phyloP scores from a whole-genome alignment of 2,797 vertebrate genomes.

The Liasis olivaceus region DNA sequence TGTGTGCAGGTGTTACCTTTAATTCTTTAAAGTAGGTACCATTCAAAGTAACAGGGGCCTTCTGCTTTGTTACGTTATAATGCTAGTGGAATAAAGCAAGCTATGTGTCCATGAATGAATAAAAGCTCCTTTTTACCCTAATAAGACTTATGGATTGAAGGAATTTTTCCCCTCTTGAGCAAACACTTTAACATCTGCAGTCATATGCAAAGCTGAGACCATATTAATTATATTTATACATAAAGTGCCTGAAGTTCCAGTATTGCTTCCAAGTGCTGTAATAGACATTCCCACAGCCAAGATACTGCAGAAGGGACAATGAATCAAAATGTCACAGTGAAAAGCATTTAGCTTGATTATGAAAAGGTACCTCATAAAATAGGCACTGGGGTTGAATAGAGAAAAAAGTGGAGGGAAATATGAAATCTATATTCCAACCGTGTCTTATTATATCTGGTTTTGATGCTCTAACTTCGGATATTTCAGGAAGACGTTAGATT shows the following conservation, averaged over 20 bases:
- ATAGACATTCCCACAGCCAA: background rate
- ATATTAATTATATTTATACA: slow-evolving; percentile 19
- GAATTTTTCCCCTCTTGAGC: background rate
- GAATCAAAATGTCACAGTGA: background rate
- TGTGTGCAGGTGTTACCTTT: background rate
- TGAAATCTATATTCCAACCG: background rate
- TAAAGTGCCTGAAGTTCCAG: slow-evolving; percentile 2
- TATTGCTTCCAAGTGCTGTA: background rate
- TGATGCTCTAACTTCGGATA: background rate
- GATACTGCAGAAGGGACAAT: slow-evolving; percentile 2
- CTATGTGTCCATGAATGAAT: background rate
- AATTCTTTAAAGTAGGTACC: background rate
- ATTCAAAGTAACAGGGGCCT: background rate
- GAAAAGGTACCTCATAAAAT: background rate
- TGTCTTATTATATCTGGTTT: background rate
- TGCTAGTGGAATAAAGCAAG: background rate
- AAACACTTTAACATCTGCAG: background rate
- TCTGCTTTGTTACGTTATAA: background rate
- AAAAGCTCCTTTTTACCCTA: background rate
- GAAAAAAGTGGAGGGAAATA: background rate
- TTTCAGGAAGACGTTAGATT: background rate
- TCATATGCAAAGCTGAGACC: background rate
- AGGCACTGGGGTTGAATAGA: background rate
- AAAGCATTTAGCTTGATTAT: slow-evolving; percentile 9
- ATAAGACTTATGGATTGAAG: background rate